A percentile compares a stretch with the other conserved stretches of the same genome.
Conservation (phyloP, 2,113 vertebrate species). For the Gasterosteus nipponicus region DNA sequence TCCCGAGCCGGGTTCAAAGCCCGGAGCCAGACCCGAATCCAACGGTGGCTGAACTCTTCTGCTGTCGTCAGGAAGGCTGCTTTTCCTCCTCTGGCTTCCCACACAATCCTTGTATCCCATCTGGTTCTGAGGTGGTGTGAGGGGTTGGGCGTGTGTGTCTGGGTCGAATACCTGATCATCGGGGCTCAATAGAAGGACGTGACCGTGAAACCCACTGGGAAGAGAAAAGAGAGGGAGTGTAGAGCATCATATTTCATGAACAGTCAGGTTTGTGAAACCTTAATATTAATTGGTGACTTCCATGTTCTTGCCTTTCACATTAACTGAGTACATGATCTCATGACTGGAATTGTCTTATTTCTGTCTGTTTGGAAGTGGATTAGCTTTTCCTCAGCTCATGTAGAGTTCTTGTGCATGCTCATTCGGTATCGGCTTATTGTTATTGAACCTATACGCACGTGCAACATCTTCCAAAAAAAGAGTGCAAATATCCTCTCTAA, state of each 20-base stretch:
- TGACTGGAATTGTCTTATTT: not conserved
- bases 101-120: not conserved
- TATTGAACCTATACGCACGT: not conserved
- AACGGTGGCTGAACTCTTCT: not conserved
- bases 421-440: not conserved
- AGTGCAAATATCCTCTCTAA: not conserved
- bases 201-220: not conserved
- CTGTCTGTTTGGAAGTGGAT: not conserved
- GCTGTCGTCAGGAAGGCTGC: conserved; percentile 11
- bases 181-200: conserved; percentile 3
- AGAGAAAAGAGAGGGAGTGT: not conserved
- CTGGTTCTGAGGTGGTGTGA: not conserved
- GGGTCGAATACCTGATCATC: not conserved
- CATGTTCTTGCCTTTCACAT: not conserved
- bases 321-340: not conserved
- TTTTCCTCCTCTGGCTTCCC: not conserved
- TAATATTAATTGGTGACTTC: not conserved
- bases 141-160: not conserved
- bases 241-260: no score
- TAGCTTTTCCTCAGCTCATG: not conserved
- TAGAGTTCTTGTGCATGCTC: not conserved
- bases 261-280: no score
- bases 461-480: not conserved
- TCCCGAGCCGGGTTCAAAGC: not conserved
- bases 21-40: conserved; percentile 15